Evolutionary conservation across 2,888 invertebrate genomes (phyloP), one percentile per base, ranked within the genome.

Genomic region (Cataglyphis albicans): DNA sequence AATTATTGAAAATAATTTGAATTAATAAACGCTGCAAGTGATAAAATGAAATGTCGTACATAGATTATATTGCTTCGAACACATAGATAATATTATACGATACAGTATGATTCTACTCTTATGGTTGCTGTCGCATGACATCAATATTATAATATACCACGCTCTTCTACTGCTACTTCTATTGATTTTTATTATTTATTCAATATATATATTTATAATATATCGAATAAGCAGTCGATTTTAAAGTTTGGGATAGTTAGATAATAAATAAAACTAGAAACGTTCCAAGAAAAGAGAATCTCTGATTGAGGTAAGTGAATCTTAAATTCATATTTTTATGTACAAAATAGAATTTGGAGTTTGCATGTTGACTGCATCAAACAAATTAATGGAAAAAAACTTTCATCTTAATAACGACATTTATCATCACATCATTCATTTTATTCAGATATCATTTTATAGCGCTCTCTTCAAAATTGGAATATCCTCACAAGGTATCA

Each of bases 301-400:
- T 70, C 4, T 18, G 32, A 72, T 38, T 5, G 18, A 7, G 7
- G 55, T 72, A 15, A 72, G 70, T 72, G 15, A 18, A 57, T 57
- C 12, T 72, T 18, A 5, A 55, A 35, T 52, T 68, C 7, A 52
- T 52, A 52, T 35, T 15, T n/a, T 68, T 0, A 12, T 55, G 15
- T 4, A 35, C 6, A 9, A 65, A 3, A 65, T 41, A 1, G 21
- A 21, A 7, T 70, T 52, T n/a, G 5, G 21, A 35, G 3, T n/a
- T n/a, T 9, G 3, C 12, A 32, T 18, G 41, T 29, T 44, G 38
- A 29, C 9, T 15, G 18, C 7, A 25, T 48, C 12, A 7, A 68
- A 48, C n/a, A 48, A 68, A 1, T 48, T 48, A 5, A 15, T 67
- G 3, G 3, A 25, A 1, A 12, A 15, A 65, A 15, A 6, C 18